phyloP scores from a whole-genome alignment of 2,113 vertebrate species.

The Muscicapa adusta region DNA sequence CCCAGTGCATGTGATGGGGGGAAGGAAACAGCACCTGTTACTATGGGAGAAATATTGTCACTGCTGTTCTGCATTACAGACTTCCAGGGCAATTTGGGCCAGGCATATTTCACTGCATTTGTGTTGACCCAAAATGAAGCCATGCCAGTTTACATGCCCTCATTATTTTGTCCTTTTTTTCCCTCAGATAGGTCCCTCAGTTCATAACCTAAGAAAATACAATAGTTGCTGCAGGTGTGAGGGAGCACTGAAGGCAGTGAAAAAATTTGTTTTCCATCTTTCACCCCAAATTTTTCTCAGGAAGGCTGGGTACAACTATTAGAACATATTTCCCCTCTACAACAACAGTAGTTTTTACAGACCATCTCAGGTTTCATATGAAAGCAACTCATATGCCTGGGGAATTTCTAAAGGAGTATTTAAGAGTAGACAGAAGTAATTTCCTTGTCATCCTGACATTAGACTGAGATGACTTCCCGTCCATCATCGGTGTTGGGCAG shows the following conservation, averaged over 20 bases:
- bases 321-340: neutral
- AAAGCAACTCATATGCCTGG: neutral
- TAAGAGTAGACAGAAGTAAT: neutral
- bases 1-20: neutral
- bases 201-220: neutral
- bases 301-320: neutral
- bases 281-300: neutral
- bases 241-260: neutral
- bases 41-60: neutral
- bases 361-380: neutral
- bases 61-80: neutral
- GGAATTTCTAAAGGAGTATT: neutral
- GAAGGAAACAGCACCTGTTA: constrained; percentile 13
- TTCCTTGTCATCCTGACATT: neutral
- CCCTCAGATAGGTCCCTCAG: neutral
- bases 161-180: neutral
- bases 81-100: neutral
- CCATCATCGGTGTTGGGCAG: neutral
- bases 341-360: neutral
- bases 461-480: neutral
- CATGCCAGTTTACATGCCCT: neutral
- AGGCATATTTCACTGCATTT: neutral
- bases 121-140: neutral
- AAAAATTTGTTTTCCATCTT: neutral
- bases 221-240: neutral